phyloP scores from a whole-genome alignment of 2,797 vertebrate species.

The Eptatretus atami region DNA sequence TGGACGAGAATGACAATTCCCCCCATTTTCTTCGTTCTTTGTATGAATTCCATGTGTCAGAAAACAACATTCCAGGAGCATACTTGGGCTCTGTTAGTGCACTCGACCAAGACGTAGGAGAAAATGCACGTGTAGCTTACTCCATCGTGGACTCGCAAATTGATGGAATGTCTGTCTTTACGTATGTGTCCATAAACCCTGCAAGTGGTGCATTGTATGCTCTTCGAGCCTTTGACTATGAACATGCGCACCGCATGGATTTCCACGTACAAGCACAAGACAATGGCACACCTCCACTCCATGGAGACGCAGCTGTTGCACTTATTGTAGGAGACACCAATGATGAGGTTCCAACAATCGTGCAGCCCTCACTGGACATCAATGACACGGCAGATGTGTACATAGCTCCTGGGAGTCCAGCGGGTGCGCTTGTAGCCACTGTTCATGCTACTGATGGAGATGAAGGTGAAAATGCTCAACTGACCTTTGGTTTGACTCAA shows the following conservation, averaged over 20 bases:
- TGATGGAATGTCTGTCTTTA: constrained; percentile 85
- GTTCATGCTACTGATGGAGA: background rate
- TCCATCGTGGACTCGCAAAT: constrained; percentile 74
- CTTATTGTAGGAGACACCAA: constrained; percentile 74
- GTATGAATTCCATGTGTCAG: constrained; percentile 76
- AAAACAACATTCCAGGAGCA: constrained; percentile 83
- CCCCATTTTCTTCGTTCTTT: constrained; percentile 51
- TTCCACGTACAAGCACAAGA: constrained; percentile 61
- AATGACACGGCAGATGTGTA: constrained; percentile 42
- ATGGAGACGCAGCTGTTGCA: constrained; percentile 47
- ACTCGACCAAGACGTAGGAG: constrained; percentile 45
- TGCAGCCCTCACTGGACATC: constrained; percentile 48
- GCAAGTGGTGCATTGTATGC: constrained; percentile 86
- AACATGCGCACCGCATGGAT: constrained; percentile 69
- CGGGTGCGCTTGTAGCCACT: background rate
- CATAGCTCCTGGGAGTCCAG: background rate
- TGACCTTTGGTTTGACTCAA: constrained; percentile 65
- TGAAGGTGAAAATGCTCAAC: constrained; percentile 58
- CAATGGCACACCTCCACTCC: constrained; percentile 29
- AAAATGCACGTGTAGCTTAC: constrained; percentile 49
- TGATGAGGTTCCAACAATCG: constrained; percentile 52
- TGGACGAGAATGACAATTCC: constrained; percentile 77
- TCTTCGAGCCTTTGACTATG: constrained; percentile 70
- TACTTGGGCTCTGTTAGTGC: constrained; percentile 85
- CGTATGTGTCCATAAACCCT: constrained; percentile 84